A percentile compares a stretch with the other conserved stretches of the same genome.
Conservation (phyloP, 2,888 invertebrate genomes). For the Leucophora obtusa region DNA sequence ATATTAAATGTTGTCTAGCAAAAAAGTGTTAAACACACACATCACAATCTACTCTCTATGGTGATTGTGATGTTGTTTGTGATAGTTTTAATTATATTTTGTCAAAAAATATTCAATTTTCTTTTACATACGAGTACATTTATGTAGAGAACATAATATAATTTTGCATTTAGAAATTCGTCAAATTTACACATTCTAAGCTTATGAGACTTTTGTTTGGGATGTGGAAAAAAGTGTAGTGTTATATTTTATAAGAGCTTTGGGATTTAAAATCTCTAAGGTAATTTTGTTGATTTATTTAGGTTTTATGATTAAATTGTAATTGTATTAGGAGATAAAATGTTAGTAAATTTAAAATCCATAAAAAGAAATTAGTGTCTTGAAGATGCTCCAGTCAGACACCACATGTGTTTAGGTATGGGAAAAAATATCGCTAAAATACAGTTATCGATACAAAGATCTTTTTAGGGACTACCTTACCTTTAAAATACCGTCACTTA, state of each 20-base stretch:
- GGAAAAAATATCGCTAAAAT: no score
- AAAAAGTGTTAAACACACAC: constrained; percentile 10
- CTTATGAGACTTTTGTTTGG: constrained; percentile 7
- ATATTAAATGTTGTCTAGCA: constrained; percentile 60
- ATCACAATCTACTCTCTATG: neutral
- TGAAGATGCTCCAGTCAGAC: no score
- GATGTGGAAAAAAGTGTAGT: neutral
- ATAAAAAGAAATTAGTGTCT: no score
- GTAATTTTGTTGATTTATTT: constrained; percentile 62
- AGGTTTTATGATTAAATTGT: constrained; percentile 49
- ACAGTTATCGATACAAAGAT: no score
- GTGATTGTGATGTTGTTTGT: constrained; percentile 27
- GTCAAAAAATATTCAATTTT: constrained; percentile 52
- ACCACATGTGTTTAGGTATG: no score
- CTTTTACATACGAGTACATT: neutral
- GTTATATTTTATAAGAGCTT: constrained; percentile 6
- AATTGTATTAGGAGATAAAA: constrained; percentile 47
- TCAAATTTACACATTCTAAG: constrained; percentile 46
- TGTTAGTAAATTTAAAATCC: neutral
- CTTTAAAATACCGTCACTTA: no score
- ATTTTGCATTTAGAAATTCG: constrained; percentile 37
- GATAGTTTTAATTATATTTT: constrained; percentile 65
- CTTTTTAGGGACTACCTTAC: no score
- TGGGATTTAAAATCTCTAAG: constrained; percentile 59
- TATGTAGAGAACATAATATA: neutral